Base-by-base conservation (phyloP, 2,113 vertebrate species). In the Dicrurus megarhynchus region DNA sequence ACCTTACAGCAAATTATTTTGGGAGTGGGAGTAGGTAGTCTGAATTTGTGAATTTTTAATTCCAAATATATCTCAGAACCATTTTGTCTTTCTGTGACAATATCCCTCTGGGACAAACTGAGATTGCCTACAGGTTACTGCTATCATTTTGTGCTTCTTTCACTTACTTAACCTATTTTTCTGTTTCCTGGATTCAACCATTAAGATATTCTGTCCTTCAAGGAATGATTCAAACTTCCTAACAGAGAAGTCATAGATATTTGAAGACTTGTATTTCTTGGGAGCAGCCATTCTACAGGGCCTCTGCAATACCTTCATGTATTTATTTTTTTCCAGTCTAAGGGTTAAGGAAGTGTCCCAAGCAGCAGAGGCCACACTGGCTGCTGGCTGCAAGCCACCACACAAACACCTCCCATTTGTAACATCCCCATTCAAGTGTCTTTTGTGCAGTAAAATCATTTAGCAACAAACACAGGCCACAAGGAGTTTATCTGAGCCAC, bases 111-210 rank as follows among this genome's bases (percentile, higher is more conserved):
- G 55, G 82, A 91, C 78, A 94, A 85, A 73, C 10, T 41, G 42
- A 75, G 68, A 47, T 74, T 86, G 41, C 24, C 67, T 91, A 78
- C 42, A 57, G 47, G 75, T 88, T 81, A 50, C 47, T 94, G 89
- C 55, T 63, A 90, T 44, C 8, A 30, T 64, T 90, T 33, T 27
- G 24, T 71, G 56, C 44, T 68, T 77, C 60, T 90, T 88, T 74
- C 55, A 71, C 60, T 80, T 81, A 78, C 27, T 93, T 93, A 86
- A 70, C 71, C 26, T 80, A 67, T 80, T 95, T 93, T 93, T 71
- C 56, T 81, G n/a, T 79, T 84, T 92, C 49, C 33, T 12, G 24
- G 18, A 53, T 88, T 81, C 64, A 86, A 77, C 10, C 17, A 85
- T 69, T 69, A 63, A 90, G 69, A 32, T 57, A 61, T 21, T 16